A percentile compares a stretch with the other conserved stretches of the same genome.
Evolutionary conservation across 2,797 vertebrate species (phyloP).

Genomic region (Lerista edwardsae): DNA sequence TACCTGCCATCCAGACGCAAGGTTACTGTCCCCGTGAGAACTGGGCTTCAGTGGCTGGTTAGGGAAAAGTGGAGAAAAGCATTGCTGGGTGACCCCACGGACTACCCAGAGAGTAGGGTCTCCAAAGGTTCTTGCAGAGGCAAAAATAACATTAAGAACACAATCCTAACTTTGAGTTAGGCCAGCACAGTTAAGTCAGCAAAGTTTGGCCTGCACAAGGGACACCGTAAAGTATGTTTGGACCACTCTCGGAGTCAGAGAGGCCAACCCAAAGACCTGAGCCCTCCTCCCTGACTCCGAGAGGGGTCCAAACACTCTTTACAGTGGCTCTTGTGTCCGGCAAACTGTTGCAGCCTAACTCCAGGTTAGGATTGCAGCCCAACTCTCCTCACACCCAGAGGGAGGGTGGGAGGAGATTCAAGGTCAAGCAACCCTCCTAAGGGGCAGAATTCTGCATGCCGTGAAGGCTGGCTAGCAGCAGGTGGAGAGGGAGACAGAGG

Average conservation of each 20-base stretch:
- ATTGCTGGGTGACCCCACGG: not conserved
- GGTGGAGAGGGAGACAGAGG: not conserved
- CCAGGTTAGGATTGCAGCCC: too few species aligned
- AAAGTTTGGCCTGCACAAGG: too few species aligned
- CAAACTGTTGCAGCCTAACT: too few species aligned
- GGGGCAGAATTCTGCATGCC: not conserved
- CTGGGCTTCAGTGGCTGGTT: not conserved
- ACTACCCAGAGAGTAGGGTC: not conserved
- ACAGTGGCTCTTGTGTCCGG: too few species aligned
- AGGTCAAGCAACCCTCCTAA: not conserved
- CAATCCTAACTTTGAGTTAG: too few species aligned
- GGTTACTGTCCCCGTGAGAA: not conserved
- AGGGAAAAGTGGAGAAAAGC: not conserved
- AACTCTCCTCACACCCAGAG: not conserved
- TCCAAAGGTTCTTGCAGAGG: not conserved
- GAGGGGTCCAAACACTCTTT: too few species aligned
- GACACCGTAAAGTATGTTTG: too few species aligned
- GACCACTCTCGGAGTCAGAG: too few species aligned
- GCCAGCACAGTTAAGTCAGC: too few species aligned
- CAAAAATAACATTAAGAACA: too few species aligned
- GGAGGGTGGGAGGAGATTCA: not conserved
- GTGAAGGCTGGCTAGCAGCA: not conserved
- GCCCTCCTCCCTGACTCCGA: too few species aligned
- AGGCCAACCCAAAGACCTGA: too few species aligned
- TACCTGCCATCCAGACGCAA: not conserved